These are phyloP conservation scores for Nothoprocta perdicaria DNA, from an alignment of 2,113 vertebrate species.

Conservation along the genomic window DNA sequence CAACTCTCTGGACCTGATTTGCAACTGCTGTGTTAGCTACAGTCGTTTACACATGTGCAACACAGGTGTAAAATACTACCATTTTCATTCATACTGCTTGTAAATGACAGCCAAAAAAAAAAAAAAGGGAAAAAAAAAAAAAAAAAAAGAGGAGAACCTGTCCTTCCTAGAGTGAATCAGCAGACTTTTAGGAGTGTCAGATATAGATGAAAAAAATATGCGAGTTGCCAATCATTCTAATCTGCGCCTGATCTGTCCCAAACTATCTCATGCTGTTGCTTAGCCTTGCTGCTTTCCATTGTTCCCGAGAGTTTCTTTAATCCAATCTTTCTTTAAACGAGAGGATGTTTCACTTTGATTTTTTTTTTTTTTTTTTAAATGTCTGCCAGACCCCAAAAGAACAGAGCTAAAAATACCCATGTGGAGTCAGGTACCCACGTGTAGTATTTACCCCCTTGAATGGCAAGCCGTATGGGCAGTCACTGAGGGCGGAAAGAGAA, in stretches of 20 bases:
- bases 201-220: conserved; percentile 24
- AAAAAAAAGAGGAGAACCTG: conserved; percentile 46
- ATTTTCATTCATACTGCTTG: conserved; percentile 51
- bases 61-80: conserved; percentile 58
- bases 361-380: background rate
- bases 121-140: background rate
- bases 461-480: background rate
- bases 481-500: background rate
- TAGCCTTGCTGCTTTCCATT: background rate
- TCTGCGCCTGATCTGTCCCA: background rate
- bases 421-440: background rate
- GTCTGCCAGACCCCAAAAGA: background rate
- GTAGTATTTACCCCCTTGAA: accelerated
- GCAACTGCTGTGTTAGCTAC: conserved; percentile 10
- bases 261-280: conserved; percentile 1
- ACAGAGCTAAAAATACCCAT: background rate
- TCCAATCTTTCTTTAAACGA: conserved; percentile 12
- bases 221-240: conserved; percentile 9
- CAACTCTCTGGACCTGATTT: conserved; percentile 49
- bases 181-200: conserved; percentile 13
- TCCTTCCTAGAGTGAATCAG: conserved; percentile 36
- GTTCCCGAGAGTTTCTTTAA: background rate
- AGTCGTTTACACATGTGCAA: conserved; percentile 32
- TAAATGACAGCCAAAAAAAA: conserved; percentile 43
- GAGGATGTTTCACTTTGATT: conserved; percentile 23